Evolutionary conservation across 1,140 invertebrate genomes (phyloP).

Genomic region (Atta colombica): DNA sequence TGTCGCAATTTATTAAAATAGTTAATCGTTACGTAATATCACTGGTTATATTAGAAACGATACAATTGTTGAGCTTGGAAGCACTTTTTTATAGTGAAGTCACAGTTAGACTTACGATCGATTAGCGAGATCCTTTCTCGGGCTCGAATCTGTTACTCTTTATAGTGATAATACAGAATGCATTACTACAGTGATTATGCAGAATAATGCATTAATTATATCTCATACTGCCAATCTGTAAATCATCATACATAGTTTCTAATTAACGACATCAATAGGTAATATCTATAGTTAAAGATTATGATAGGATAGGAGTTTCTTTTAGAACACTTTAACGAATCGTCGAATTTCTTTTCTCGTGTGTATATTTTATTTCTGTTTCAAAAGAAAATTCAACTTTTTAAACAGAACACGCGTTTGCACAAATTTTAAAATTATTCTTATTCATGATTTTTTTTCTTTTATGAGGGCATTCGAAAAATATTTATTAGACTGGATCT

Average conservation of each 20-base stretch:
- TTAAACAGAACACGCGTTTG: background rate
- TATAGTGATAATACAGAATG: slow-evolving; percentile 56
- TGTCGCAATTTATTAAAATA: slow-evolving; percentile 54
- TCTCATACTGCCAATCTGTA: slow-evolving; percentile 66
- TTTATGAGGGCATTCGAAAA: background rate
- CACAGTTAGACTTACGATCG: slow-evolving; percentile 51
- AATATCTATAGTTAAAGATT: slow-evolving; percentile 43
- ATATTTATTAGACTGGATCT: slow-evolving; percentile 7
- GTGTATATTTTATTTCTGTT: background rate
- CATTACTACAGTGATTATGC: slow-evolving; percentile 49
- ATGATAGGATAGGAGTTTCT: slow-evolving; percentile 17
- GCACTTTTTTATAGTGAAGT: slow-evolving; percentile 64
- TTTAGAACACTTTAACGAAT: slow-evolving; percentile 44
- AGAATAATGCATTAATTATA: slow-evolving; percentile 53
- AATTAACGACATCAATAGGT: slow-evolving; percentile 59
- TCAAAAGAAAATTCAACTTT: background rate
- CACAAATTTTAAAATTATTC: slow-evolving; percentile 2
- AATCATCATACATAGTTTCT: slow-evolving; percentile 59
- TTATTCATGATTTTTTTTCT: background rate
- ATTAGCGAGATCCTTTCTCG: slow-evolving; percentile 49
- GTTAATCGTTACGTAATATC: slow-evolving; percentile 58
- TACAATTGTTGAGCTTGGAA: slow-evolving; percentile 65
- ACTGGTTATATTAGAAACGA: slow-evolving; percentile 49
- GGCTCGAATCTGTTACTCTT: slow-evolving; percentile 35
- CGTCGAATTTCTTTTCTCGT: background rate